Evolutionary conservation across 2,113 vertebrate species (phyloP), one percentile per base, ranked within the genome.

Genomic region (Cynocephalus volans): DNA sequence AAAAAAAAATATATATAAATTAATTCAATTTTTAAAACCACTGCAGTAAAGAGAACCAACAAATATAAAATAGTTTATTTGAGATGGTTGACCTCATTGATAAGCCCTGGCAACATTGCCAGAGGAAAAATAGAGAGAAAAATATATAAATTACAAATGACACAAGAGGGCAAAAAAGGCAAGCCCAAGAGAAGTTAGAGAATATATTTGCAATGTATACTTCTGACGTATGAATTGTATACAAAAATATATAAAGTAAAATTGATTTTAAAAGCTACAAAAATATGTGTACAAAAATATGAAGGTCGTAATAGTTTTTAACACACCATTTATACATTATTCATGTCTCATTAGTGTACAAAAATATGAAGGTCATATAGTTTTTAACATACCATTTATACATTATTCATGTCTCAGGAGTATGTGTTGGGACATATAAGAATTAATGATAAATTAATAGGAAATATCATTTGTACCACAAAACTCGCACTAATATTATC

Each of bases 1-100:
- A 80, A 33, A 76, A 73, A 88, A n/a, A n/a, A n/a, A n/a, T n/a
- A n/a, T n/a, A 88, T 58, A 33, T 82, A 58, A 81, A 36, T 88
- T 52, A 82, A 75, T 28, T 17, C 3, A 24, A 77, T 41, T 64
- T 75, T 10, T 10, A 15, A 48, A 58, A 60, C 26, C 0, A 72
- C 13, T 24, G 10, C 7, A 83, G 12, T 69, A 69, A 69, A 77
- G 62, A 89, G n/a, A 70, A 45, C 3, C 15, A 36, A 84, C 26
- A 52, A 17, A 54, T 64, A n/a, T 56, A 83, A 88, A 62, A 41
- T 60, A 12, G 50, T 56, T 64, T 72, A 60, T 52, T 60, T 76
- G 52, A 73, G 23, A 76, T 41, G 1, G 81, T 86, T 50, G 84
- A 65, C 17, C 5, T 60, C 52, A 87, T 21, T 90, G 18, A 58